phyloP scores from a whole-genome alignment of 2,113 vertebrate species.

The Capreolus pygargus region DNA sequence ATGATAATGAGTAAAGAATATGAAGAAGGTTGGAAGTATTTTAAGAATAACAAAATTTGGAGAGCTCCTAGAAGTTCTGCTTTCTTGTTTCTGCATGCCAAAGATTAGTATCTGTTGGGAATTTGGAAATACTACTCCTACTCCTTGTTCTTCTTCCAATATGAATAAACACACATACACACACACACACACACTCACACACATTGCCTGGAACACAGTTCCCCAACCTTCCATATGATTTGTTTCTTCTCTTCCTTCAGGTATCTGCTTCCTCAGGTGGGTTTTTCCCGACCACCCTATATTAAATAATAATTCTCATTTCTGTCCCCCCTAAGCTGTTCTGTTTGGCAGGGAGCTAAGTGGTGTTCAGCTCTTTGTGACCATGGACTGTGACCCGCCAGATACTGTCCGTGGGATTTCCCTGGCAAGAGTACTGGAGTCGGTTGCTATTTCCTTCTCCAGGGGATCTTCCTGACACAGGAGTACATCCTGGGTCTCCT shows the following conservation, averaged over 20 bases:
- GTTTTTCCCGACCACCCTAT: background rate
- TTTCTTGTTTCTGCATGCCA: background rate
- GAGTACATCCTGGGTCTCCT: background rate
- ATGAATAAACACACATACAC: background rate
- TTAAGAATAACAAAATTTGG: background rate
- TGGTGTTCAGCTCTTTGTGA: background rate
- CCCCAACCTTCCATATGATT: background rate
- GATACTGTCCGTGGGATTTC: background rate
- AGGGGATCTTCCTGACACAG: background rate
- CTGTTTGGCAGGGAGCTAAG: background rate
- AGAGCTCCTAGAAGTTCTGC: background rate
- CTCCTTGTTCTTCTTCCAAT: background rate
- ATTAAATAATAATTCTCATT: background rate
- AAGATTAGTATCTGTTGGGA: background rate
- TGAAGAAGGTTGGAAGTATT: background rate
- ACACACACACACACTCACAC: background rate
- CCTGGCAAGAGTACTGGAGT: background rate
- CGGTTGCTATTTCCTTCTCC: background rate
- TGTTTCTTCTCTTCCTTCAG: background rate
- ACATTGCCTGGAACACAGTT: background rate
- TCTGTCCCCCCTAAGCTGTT: background rate
- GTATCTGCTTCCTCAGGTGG: background rate
- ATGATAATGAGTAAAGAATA: background rate
- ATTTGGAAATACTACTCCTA: background rate
- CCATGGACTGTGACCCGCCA: background rate